Conservation (phyloP, 2,888 invertebrate species). For the Agrotis exclamationis region DNA sequence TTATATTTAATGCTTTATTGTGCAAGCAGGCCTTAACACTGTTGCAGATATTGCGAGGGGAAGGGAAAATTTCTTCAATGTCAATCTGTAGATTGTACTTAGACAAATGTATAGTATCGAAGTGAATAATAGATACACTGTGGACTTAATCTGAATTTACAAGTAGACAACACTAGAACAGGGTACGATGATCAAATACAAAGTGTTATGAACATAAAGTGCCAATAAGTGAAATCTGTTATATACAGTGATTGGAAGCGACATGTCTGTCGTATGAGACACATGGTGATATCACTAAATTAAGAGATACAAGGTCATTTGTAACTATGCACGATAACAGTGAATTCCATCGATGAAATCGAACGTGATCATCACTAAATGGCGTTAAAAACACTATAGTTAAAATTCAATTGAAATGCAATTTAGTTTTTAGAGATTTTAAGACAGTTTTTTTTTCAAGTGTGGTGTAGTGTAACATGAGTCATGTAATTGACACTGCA, state of each 20-base stretch:
- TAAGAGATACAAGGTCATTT: slow-evolving; percentile 20
- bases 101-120: no score
- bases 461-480: not conserved
- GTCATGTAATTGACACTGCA: not conserved
- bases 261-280: slow-evolving; percentile 80
- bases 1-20: not conserved
- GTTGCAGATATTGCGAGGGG: not conserved
- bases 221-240: slow-evolving; percentile 66
- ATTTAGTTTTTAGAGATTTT: no score
- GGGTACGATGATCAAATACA: slow-evolving; percentile 46
- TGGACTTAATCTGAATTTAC: not conserved
- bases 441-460: no score
- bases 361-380: no score
- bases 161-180: slow-evolving; percentile 10
- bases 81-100: not conserved
- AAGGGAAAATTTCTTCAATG: not conserved
- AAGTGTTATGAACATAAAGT: slow-evolving; percentile 71
- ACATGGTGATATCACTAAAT: slow-evolving; percentile 68
- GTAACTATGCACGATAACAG: slow-evolving; percentile 21
- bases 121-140: not conserved
- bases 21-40: not conserved
- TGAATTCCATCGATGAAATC: no score
- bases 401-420: no score
- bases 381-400: no score
- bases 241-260: slow-evolving; percentile 57